These are phyloP conservation scores for Chlorops oryzae DNA, from an alignment of 1,140 invertebrate genomes.

Conservation along the genomic window DNA sequence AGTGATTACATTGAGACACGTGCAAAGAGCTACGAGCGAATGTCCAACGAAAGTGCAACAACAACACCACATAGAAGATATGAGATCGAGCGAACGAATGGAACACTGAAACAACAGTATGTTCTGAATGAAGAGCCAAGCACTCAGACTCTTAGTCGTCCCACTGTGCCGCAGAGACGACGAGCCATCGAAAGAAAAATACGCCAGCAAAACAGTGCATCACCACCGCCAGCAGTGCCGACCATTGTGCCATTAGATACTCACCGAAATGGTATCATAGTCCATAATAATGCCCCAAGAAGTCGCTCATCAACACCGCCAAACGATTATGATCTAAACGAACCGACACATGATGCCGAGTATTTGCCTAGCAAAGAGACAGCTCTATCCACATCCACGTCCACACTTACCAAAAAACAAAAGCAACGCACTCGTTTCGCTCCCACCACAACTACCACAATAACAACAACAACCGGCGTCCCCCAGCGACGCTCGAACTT, in stretches of 20 bases:
- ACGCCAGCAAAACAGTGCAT: conserved; percentile 23
- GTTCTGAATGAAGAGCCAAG: too few species aligned
- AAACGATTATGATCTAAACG: conserved; percentile 28
- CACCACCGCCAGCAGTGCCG: conserved; percentile 3
- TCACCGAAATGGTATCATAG: background rate
- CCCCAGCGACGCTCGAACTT: conserved; percentile 18
- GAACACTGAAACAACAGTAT: too few species aligned
- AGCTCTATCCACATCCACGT: too few species aligned
- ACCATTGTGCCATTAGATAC: conserved; percentile 14
- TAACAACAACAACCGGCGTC: conserved; percentile 50
- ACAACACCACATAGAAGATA: background rate
- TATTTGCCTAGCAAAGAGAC: background rate
- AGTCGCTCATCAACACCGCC: conserved; percentile 49
- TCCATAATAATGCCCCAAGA: conserved; percentile 35
- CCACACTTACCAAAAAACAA: conserved; percentile 52
- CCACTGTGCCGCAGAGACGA: conserved; percentile 57
- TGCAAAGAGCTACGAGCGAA: conserved; percentile 13
- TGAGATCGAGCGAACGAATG: too few species aligned
- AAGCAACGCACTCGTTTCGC: conserved; percentile 63
- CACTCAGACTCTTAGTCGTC: conserved; percentile 28
- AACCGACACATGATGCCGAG: conserved; percentile 6
- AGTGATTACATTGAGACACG: conserved; percentile 6
- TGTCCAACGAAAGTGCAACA: background rate
- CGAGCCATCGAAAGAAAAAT: conserved; percentile 48
- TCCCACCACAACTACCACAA: conserved; percentile 49